Percentiles rank a stretch among this genome's conserved stretches.
Evolutionary conservation across 2,113 vertebrate species (phyloP).

Genomic region (Campylorhamphus procurvoides): DNA sequence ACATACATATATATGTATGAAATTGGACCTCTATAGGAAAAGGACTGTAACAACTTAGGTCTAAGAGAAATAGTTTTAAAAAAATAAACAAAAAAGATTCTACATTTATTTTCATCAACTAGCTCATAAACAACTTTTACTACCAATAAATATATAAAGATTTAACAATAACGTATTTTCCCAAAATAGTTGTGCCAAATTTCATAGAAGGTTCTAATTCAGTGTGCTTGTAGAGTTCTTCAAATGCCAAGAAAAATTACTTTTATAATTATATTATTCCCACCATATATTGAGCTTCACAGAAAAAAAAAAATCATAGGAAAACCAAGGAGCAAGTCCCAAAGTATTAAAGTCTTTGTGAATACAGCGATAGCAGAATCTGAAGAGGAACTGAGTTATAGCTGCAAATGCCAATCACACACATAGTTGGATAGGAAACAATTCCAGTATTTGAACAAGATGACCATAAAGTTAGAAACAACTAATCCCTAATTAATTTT

Average conservation of each 20-base stretch:
- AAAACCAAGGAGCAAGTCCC: not conserved
- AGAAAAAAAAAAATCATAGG: not conserved
- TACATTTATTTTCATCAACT: not conserved
- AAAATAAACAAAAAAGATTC: not conserved
- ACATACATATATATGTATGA: not conserved
- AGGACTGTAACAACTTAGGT: not conserved
- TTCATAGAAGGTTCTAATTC: not conserved
- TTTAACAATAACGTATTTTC: not conserved
- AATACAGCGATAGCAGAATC: not conserved
- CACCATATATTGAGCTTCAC: not conserved
- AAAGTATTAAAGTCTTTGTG: not conserved
- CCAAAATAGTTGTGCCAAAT: not conserved
- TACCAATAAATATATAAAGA: not conserved
- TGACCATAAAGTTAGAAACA: not conserved
- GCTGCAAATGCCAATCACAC: not conserved
- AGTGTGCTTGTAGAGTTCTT: not conserved
- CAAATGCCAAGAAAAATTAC: not conserved
- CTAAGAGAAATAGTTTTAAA: not conserved
- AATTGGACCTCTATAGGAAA: not conserved
- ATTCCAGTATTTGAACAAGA: not conserved
- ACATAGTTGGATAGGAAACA: not conserved
- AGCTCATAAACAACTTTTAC: not conserved
- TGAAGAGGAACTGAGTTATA: not conserved
- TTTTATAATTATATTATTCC: not conserved
- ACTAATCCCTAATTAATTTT: not conserved